Percentiles rank a stretch among this genome's conserved stretches.
phyloP scores from a whole-genome alignment of 2,888 invertebrate species.

The Pyrrhia umbra region DNA sequence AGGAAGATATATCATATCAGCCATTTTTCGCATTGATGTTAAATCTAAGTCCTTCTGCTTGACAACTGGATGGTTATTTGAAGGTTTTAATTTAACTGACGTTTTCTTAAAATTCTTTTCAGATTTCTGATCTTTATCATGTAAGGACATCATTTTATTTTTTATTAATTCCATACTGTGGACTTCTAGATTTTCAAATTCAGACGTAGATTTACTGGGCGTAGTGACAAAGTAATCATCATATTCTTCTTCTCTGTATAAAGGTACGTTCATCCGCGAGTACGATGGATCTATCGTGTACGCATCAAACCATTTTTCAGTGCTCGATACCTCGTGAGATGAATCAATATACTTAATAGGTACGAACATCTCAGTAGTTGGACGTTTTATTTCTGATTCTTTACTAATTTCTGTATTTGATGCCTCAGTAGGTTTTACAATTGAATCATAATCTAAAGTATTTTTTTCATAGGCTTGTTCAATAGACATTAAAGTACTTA shows the following conservation, averaged over 20 bases:
- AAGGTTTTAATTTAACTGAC: background rate
- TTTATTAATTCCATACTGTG: conserved; percentile 58
- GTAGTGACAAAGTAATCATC: conserved; percentile 55
- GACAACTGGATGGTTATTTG: conserved; percentile 7
- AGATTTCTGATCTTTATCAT: background rate
- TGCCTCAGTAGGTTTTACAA: conserved; percentile 6
- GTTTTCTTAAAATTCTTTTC: conserved; percentile 25
- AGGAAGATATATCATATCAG: conserved; percentile 43
- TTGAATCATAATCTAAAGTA: conserved; percentile 2
- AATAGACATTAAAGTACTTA: background rate
- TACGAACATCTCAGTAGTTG: conserved; percentile 39
- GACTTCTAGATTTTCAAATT: conserved; percentile 49
- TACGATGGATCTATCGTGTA: conserved; percentile 9
- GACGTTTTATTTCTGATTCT: background rate
- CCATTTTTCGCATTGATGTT: conserved; percentile 47
- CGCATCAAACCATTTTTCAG: conserved; percentile 33
- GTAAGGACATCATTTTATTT: conserved; percentile 48
- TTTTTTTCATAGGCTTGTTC: conserved; percentile 1
- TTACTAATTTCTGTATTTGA: background rate
- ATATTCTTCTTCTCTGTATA: conserved; percentile 55
- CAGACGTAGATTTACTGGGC: conserved; percentile 1
- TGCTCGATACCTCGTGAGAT: conserved; percentile 18
- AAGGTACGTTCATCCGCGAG: conserved; percentile 24
- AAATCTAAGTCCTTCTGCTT: conserved; percentile 33
- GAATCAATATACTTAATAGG: conserved; percentile 34